Base-by-base conservation (phyloP, 2,888 invertebrate species). In the Drosophila suboccidentalis region DNA sequence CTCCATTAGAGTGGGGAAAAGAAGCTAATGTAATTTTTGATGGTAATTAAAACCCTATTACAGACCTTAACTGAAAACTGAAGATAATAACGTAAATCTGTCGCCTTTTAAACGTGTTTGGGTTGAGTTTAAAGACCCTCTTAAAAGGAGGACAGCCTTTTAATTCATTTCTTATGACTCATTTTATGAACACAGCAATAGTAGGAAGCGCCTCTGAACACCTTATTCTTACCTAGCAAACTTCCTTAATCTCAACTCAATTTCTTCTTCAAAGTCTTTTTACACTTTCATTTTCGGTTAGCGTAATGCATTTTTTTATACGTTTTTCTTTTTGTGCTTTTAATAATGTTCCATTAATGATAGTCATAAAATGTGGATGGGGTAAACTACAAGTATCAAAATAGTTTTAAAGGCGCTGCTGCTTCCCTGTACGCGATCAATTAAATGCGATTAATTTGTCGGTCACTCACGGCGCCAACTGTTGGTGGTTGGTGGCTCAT, bases 371-470 rank as follows among this genome's bases (percentile, higher is more conserved):
- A n/a, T 34, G n/a, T 15, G 26, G 26, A 29, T 4, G 10, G n/a
- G 4, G 0, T 13, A 19, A 19, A 9, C 17, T 13, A 22, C 19
- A n/a, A 19, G 34, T 55, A 34, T 44, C 10, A 55, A 39, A 49
- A 53, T 53, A 58, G 67, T 71, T 71, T 78, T 61, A 59, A 15
- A 67, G 65, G 62, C 61, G 59, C 51, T 60, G n/a, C 22, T n/a
- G 63, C 55, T 62, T 64, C 61, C 60, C 67, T 73, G 63, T 55
- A 57, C 49, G 49, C 66, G 71, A 47, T 71, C 75, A 89, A 88
- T 88, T 86, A 86, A 87, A 80, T 66, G 72, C 85, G 86, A 82
- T 86, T 89, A 86, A 85, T 87, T 87, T 80, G 86, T 82, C 73
- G 80, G 75, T 75, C 84, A 73, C 70, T 71, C 67, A 61, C 75